These are phyloP conservation scores for Hetaerina americana DNA, from an alignment of 1,140 invertebrate species.

Conservation along the genomic window DNA sequence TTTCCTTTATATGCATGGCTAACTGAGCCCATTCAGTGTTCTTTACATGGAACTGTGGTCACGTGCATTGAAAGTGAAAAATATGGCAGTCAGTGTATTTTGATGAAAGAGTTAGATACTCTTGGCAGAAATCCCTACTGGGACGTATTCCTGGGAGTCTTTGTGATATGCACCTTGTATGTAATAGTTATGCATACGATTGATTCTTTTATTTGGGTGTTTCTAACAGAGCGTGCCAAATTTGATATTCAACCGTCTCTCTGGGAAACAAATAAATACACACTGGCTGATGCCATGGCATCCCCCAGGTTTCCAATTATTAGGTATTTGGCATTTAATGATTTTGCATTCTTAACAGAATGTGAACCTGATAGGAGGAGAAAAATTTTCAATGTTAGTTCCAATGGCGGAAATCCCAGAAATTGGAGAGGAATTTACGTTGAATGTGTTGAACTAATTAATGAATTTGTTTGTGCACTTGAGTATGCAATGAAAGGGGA, in stretches of 20 bases:
- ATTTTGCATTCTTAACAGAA: not conserved
- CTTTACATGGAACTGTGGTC: not conserved
- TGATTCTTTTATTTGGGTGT: not conserved
- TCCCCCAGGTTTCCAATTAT: not conserved
- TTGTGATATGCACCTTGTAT: not conserved
- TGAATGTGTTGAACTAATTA: not conserved
- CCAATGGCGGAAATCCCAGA: not conserved
- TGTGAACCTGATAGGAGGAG: not conserved
- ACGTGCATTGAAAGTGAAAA: not conserved
- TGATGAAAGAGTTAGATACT: not conserved
- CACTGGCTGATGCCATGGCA: not conserved
- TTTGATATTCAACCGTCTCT: not conserved
- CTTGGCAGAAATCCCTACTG: not conserved
- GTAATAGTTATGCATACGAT: not conserved
- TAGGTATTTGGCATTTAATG: not conserved
- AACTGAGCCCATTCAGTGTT: not conserved
- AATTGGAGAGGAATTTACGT: not conserved
- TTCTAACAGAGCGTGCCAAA: not conserved
- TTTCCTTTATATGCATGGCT: not conserved
- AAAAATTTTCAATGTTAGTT: not conserved
- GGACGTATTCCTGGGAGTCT: not conserved
- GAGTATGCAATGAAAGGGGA: not conserved
- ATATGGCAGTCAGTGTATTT: not conserved
- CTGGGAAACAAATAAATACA: not conserved
- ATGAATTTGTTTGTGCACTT: not conserved